A percentile compares a stretch with the other conserved stretches of the same genome.
Evolutionary conservation across 2,113 vertebrate genomes (phyloP).

Genomic region (Poeciliopsis retropinna): DNA sequence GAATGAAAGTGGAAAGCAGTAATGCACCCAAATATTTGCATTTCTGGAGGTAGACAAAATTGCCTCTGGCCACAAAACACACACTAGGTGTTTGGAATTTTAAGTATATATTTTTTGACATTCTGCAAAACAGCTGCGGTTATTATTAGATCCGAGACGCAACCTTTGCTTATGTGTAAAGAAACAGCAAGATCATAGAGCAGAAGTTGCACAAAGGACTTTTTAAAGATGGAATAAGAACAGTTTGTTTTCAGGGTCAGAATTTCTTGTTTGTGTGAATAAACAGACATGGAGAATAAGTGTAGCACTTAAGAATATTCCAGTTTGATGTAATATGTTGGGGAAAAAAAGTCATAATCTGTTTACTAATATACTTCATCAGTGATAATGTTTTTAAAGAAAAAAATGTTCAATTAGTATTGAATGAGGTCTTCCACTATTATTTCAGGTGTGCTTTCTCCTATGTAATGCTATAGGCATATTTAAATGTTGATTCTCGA

Average conservation of each 20-base stretch:
- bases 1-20: constrained; percentile 2
- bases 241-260: background rate
- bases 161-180: background rate
- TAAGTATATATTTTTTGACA: constrained; percentile 30
- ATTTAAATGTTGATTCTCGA: background rate
- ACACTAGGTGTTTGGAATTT: constrained; percentile 33
- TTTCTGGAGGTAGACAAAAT: constrained; percentile 46
- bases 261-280: background rate
- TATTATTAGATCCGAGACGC: constrained; percentile 1
- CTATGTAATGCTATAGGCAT: background rate
- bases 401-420: background rate
- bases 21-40: constrained; percentile 36
- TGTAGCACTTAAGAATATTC: background rate
- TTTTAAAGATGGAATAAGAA: constrained; percentile 7
- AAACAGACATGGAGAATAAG: background rate
- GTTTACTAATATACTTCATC: background rate
- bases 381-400: background rate
- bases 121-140: constrained; percentile 28
- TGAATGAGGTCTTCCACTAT: background rate
- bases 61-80: constrained; percentile 36
- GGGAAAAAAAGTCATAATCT: too few relatives aligned
- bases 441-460: background rate
- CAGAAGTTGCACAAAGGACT: background rate
- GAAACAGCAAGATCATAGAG: constrained; percentile 1
- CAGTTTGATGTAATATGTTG: too few relatives aligned